Evolutionary conservation across 2,113 vertebrate genomes (phyloP).

Genomic region (Poeciliopsis prolifica): DNA sequence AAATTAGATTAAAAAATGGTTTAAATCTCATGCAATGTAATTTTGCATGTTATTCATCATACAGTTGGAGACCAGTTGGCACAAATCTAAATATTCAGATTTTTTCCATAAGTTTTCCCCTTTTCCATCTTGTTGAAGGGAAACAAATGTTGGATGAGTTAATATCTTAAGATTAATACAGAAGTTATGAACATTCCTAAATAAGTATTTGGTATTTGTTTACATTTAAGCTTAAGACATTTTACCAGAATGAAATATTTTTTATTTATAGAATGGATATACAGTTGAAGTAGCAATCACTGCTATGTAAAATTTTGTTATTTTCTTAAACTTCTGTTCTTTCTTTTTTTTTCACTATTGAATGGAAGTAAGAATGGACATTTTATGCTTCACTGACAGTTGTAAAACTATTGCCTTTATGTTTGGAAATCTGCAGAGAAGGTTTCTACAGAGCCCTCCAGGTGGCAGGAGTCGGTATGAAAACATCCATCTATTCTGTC

Average conservation of each 20-base stretch:
- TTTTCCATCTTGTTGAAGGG: neutral
- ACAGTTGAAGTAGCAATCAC: conserved; percentile 15
- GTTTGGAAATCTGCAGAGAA: neutral
- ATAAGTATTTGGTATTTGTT: conserved; percentile 56
- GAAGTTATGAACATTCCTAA: conserved; percentile 40
- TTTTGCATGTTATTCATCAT: neutral
- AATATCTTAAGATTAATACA: neutral
- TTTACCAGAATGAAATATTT: conserved; percentile 16
- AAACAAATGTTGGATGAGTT: neutral
- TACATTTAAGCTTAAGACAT: conserved; percentile 24
- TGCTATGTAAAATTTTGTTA: conserved; percentile 15
- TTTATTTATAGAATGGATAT: conserved; percentile 16
- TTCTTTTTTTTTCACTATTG: conserved; percentile 1
- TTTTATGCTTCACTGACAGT: conserved; percentile 4
- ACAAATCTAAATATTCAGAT: neutral
- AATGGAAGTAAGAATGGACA: conserved; percentile 9
- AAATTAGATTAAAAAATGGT: neutral
- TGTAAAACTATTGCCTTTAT: neutral
- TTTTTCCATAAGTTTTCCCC: neutral
- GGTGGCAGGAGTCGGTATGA: neutral
- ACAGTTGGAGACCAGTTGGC: neutral
- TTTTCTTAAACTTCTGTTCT: conserved; percentile 6
- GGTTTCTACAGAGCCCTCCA: neutral
- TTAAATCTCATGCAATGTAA: neutral
- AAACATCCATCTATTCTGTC: neutral